Evolutionary conservation across 2,113 vertebrate genomes (phyloP), one percentile per base, ranked within the genome.

Genomic region (Polypterus senegalus): DNA sequence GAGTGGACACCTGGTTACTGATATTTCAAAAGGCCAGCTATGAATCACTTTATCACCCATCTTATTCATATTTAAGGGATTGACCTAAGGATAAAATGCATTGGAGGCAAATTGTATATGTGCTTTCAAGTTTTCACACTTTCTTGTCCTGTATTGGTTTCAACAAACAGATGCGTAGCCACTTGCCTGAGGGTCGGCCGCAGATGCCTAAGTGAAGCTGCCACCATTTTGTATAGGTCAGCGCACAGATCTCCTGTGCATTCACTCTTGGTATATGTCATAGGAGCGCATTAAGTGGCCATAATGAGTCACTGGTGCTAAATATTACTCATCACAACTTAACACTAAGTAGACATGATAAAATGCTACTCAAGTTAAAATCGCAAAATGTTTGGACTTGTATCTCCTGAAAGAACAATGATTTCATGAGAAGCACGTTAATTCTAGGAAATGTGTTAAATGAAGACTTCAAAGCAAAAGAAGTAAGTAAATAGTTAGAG

Each of bases 221-320:
- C 66, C 9, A 54, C 9, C 47, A 8, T 44, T 0, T 0, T 8
- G 3, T 61, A 46, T 47, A 67, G 71, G 64, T 46, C 59, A 72
- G 43, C 48, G 71, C 52, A 63, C 67, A 66, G 45, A 66, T 44
- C 44, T 57, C 53, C 47, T 9, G 44, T 63, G 47, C 9, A 27
- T 69, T 72, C 45, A 68, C 65, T 68, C 62, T 46, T 8, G 9
- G 5, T 63, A 45, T 52, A 63, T 11, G 49, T 54, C 46, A 48
- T 55, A 56, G 52, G 46, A 27, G 11, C 8, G 57, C 27, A 27
- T 8, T 48, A 58, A 9, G 65, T 47, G 66, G 64, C 60, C 62
- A 60, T 49, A 66, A 66, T 73, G 70, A 81, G 64, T 80, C 77
- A 78, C 62, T 73, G 55, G 48, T 62, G 61, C 47, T 53, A 52